Percentiles rank a stretch among this genome's conserved stretches.
These are phyloP conservation scores for Argyrosomus japonicus DNA, from an alignment of 2,113 vertebrate genomes.

Conservation along the genomic window DNA sequence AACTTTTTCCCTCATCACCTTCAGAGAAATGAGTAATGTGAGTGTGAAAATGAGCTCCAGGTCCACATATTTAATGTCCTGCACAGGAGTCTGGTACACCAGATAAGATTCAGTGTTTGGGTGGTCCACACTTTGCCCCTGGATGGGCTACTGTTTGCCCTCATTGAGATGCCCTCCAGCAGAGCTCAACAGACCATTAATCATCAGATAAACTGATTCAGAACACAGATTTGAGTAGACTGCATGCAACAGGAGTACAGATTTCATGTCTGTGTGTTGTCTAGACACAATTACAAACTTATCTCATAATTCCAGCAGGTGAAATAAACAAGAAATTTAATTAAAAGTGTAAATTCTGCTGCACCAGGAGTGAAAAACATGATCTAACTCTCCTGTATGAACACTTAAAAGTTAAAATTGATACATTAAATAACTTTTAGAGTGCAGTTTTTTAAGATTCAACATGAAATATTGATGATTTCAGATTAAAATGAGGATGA, in stretches of 20 bases:
- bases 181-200: neutral
- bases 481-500: neutral
- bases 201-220: neutral
- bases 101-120: constrained; percentile 18
- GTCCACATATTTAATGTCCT: neutral
- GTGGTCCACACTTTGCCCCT: constrained; percentile 47
- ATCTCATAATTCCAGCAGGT: neutral
- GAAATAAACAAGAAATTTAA: neutral
- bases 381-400: neutral
- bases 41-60: neutral
- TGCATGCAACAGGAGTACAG: no score
- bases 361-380: neutral
- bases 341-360: neutral
- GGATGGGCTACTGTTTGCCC: constrained; percentile 13
- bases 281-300: neutral
- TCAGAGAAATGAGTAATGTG: neutral
- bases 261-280: neutral
- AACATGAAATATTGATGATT: neutral
- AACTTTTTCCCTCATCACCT: no score
- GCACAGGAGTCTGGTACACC: constrained; percentile 1
- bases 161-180: constrained; percentile 15
- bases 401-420: neutral
- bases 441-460: no score
- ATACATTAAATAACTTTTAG: neutral
- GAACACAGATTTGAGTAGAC: neutral